Base-by-base conservation (phyloP, 2,797 vertebrate genomes). In the Buceros bicornis region DNA sequence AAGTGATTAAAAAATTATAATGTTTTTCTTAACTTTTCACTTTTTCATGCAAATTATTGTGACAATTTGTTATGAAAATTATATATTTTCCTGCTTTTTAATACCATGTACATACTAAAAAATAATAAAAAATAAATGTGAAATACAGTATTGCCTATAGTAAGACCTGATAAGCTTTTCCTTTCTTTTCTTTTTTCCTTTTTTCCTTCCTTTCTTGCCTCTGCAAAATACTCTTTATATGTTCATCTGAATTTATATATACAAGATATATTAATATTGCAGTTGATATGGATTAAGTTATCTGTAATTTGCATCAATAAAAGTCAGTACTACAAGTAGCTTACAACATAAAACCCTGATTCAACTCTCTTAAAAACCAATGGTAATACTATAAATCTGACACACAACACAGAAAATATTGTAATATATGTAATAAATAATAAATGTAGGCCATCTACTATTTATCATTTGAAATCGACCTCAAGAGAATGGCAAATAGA, bases 401-500 rank as follows among this genome's bases (percentile, higher is more conserved):
- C 31, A 45, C 24, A 7, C 14, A 56, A 51, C 29, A 73, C 8
- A 60, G 28, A 89, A 93, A 90, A 65, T 53, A 66, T 50, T 56
- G 43, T 37, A n/a, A 56, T 35, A 28, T 19, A 26, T 48, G 35
- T 24, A 58, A 78, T 79, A 56, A 82, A 86, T 67, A 72, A 94
- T 92, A 89, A 87, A 89, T 91, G 15, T 51, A 47, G 7, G 18
- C 14, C 42, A 84, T 40, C 45, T 54, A 65, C 21, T 40, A 6
- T 72, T 87, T 93, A 47, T 85, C 19, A 81, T 51, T 83, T 51
- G 81, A 96, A 91, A 87, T 2, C 83, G 47, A 58, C 29, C n/a
- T 81, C 72, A 58, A 45, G 21, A 93, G 57, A 89, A 72, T 1
- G 86, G 8, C 53, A 93, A 93, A 92, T 71, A 87, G 25, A 78